Evolutionary conservation across 2,888 invertebrate genomes (phyloP), one percentile per base, ranked within the genome.

Genomic region (Tridacna gigas): DNA sequence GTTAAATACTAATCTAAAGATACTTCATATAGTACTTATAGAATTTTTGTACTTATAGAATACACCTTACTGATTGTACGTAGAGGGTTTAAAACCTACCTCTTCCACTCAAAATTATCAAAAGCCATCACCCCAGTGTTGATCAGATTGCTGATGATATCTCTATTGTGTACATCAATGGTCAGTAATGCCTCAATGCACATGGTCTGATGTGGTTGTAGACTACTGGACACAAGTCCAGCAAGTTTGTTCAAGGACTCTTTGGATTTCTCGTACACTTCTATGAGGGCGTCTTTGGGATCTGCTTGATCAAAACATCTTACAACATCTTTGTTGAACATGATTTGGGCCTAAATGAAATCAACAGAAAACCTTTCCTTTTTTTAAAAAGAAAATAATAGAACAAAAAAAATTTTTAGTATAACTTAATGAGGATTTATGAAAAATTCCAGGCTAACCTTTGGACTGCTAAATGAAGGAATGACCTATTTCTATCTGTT

Each of bases 41-140:
- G 7, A 37, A 37, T 37, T 37, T 37, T 37, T 37, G 37, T 37
- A 37, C 37, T 37, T 7, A 37, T 37, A 37, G 7, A 37, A 37
- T 37, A 37, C 7, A 7, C 37, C 37, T 4, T 37, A 37, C n/a
- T n/a, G n/a, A n/a, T n/a, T 37, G 37, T 37, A 37, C 37, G 7
- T n/a, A 37, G 37, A 37, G 7, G 37, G 37, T 37, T 37, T 25
- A 26, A 76, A 88, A 79, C 89, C 7, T 51, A 94, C 94, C 91
- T 94, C 48, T 91, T 93, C 94, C 94, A 95, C 79, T 94, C 93
- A 91, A 95, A 95, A 89, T 95, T 94, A 71, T 93, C 93, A 47
- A 80, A 89, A 45, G 90, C 88, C 25, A 76, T 86, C 66, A 95
- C 92, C n/a, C 91, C 89, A 76, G 91, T 89, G 26, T 91, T 89